These are phyloP conservation scores for Elysia crispata DNA, from an alignment of 2,888 invertebrate species.

Conservation along the genomic window DNA sequence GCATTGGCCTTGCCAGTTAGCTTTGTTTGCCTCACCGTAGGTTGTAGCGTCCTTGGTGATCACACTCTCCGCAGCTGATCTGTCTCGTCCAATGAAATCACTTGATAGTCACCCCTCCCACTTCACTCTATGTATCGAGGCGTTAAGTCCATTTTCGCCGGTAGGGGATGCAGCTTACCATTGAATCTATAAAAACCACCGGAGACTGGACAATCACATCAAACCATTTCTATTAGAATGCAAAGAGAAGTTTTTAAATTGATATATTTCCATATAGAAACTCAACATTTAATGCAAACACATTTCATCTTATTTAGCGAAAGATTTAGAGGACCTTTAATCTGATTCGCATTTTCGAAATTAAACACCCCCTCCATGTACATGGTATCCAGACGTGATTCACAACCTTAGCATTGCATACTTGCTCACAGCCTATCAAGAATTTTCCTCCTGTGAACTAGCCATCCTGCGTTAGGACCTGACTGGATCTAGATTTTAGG, in stretches of 20 bases:
- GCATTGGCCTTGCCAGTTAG: neutral
- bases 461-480: too few relatives aligned
- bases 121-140: constrained; percentile 12
- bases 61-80: constrained; percentile 48
- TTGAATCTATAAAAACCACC: neutral
- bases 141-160: neutral
- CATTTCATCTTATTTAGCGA: too few relatives aligned
- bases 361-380: neutral
- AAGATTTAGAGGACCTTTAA: too few relatives aligned
- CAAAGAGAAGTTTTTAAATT: too few relatives aligned
- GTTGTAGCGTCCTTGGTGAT: constrained; percentile 44
- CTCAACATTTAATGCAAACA: too few relatives aligned
- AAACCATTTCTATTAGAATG: too few relatives aligned
- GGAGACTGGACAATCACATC: too few relatives aligned
- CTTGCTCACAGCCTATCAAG: neutral
- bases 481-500: too few relatives aligned
- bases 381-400: too few relatives aligned
- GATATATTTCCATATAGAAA: too few relatives aligned
- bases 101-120: constrained; percentile 38
- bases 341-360: neutral
- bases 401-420: neutral
- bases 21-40: neutral
- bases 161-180: neutral
- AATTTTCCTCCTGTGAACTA: too few relatives aligned
- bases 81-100: constrained; percentile 43